Percentiles rank a stretch among this genome's conserved stretches.
Evolutionary conservation across 2,113 vertebrate genomes (phyloP).

Genomic region (Archocentrus centrarchus): DNA sequence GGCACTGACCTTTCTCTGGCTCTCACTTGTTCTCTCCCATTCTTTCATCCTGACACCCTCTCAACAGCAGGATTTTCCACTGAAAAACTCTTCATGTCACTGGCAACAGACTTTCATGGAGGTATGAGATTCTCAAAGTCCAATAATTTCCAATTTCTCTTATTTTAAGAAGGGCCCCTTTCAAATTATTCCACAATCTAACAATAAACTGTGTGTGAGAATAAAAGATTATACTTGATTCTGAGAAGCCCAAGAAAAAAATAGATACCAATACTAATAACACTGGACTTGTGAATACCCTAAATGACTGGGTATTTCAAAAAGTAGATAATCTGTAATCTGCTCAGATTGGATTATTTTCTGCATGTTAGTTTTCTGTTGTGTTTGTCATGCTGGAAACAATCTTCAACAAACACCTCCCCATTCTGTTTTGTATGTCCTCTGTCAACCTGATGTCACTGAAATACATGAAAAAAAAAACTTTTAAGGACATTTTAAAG

Average conservation of each 20-base stretch:
- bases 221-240: neutral
- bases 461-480: neutral
- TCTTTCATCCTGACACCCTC: conserved; percentile 29
- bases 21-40: neutral
- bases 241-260: neutral
- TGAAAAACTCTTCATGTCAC: neutral
- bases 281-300: neutral
- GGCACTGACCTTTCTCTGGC: conserved; percentile 49
- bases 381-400: neutral
- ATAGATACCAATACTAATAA: neutral
- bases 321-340: neutral
- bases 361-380: neutral
- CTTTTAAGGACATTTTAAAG: no score
- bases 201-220: neutral
- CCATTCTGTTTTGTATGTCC: neutral
- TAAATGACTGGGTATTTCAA: neutral
- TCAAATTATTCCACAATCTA: neutral
- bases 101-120: neutral
- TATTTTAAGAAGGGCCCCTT: neutral
- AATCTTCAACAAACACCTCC: neutral
- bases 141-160: neutral
- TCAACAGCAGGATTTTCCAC: neutral
- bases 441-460: neutral
- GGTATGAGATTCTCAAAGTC: neutral
- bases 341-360: neutral